Conservation (phyloP, 1,140 invertebrate species). For the Drosophila varians region DNA sequence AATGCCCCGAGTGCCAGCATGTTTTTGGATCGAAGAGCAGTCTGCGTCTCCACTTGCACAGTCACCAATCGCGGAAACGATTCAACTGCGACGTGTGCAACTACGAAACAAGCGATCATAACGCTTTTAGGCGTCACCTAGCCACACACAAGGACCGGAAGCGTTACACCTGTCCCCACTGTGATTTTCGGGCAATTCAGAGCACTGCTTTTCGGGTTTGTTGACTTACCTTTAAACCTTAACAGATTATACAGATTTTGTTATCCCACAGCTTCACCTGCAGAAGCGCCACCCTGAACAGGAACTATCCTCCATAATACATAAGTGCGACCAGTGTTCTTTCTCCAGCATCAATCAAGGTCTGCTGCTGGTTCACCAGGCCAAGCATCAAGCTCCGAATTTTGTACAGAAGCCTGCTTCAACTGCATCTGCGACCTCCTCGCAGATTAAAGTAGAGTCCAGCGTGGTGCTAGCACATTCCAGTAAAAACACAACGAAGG, state of each 20-base stretch:
- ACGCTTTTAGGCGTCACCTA: conserved; percentile 91
- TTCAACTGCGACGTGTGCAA: conserved; percentile 91
- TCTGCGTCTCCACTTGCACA: conserved; percentile 89
- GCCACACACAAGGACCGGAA: conserved; percentile 88
- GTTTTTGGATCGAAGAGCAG: conserved; percentile 86
- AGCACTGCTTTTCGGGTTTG: conserved; percentile 86
- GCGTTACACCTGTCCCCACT: conserved; percentile 89
- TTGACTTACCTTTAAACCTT: neutral
- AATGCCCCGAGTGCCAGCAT: conserved; percentile 90
- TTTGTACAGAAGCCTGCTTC: neutral
- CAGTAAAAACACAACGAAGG: conserved; percentile 33
- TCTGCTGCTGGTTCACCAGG: conserved; percentile 71
- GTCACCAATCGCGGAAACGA: conserved; percentile 90
- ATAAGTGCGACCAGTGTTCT: conserved; percentile 67
- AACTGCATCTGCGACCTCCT: conserved; percentile 12
- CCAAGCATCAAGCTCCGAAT: conserved; percentile 57
- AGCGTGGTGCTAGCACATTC: conserved; percentile 60
- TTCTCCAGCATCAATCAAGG: conserved; percentile 74
- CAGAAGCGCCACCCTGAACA: conserved; percentile 73
- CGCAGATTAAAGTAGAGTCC: conserved; percentile 64
- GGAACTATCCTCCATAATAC: conserved; percentile 63
- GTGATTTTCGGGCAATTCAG: conserved; percentile 89
- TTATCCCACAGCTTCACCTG: conserved; percentile 62
- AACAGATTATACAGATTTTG: too few relatives aligned
- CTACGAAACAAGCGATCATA: conserved; percentile 91